phyloP scores from a whole-genome alignment of 1,140 invertebrate species.

The Drosophila asahinai region DNA sequence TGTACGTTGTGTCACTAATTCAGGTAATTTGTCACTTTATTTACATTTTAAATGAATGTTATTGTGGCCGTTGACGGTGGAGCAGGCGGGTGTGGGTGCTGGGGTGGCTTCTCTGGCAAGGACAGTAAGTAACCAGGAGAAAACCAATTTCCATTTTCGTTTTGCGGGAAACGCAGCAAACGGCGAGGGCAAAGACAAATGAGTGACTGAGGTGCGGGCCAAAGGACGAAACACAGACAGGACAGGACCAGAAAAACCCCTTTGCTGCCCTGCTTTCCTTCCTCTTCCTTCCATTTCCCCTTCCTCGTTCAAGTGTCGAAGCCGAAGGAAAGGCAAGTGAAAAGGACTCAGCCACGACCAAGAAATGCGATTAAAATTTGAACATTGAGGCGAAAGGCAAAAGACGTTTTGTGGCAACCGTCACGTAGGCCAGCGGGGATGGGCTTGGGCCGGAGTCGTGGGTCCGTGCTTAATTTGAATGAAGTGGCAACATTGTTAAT shows the following conservation, averaged over 20 bases:
- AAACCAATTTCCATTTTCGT: constrained; percentile 82
- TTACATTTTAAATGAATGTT: constrained; percentile 81
- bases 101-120: constrained; percentile 23
- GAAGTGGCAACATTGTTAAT: constrained; percentile 79
- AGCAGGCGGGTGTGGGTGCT: constrained; percentile 8
- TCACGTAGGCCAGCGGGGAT: constrained; percentile 39
- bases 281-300: neutral
- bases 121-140: constrained; percentile 70
- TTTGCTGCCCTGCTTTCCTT: constrained; percentile 11
- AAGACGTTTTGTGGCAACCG: constrained; percentile 62
- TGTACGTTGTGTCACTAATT: constrained; percentile 77
- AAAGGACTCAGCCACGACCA: constrained; percentile 53
- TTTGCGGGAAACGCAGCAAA: constrained; percentile 71
- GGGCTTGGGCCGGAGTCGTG: neutral
- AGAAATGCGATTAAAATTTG: constrained; percentile 82
- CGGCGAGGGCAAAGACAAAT: constrained; percentile 71
- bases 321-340: constrained; percentile 46
- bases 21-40: constrained; percentile 83
- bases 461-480: constrained; percentile 74
- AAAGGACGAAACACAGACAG: constrained; percentile 30
- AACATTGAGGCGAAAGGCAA: constrained; percentile 69
- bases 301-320: constrained; percentile 17
- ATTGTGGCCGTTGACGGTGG: constrained; percentile 39
- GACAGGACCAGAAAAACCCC: constrained; percentile 55
- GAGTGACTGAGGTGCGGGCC: constrained; percentile 68